A percentile compares a stretch with the other conserved stretches of the same genome.
phyloP scores from a whole-genome alignment of 2,113 vertebrate genomes.

The Thamnophis sirtalis region DNA sequence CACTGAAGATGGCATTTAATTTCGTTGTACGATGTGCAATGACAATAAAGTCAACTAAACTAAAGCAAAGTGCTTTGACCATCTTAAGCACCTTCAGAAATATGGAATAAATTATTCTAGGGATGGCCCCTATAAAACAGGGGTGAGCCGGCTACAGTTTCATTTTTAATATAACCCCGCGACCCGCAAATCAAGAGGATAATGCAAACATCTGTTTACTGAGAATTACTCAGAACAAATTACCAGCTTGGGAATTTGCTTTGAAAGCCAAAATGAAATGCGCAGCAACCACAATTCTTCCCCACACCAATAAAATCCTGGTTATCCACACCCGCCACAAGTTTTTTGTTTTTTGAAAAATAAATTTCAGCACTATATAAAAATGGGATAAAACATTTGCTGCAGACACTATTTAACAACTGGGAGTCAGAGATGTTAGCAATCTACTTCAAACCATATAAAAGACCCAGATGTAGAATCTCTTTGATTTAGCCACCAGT shows the following conservation, averaged over 20 bases:
- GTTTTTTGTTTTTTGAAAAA: too few relatives aligned
- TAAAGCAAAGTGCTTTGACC: too few relatives aligned
- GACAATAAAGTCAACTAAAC: too few relatives aligned
- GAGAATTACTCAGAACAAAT: background rate
- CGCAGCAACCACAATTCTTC: background rate
- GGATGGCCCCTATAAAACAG: background rate
- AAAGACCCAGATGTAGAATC: background rate
- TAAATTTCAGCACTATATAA: background rate
- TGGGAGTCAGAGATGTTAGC: background rate
- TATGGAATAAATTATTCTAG: background rate
- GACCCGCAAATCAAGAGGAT: background rate
- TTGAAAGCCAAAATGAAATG: background rate
- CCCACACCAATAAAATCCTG: background rate
- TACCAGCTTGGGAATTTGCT: background rate
- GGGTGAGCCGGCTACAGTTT: background rate
- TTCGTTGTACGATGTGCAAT: too few relatives aligned
- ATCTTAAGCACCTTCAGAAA: background rate
- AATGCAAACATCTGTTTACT: background rate
- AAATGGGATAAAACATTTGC: background rate
- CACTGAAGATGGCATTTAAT: too few relatives aligned
- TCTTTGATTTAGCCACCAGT: background rate
- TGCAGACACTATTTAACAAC: background rate
- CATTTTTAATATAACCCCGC: background rate
- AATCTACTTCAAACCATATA: background rate
- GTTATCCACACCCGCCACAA: background rate